Evolutionary conservation across 2,113 vertebrate genomes (phyloP).

Genomic region (Cynopterus brachyotis): DNA sequence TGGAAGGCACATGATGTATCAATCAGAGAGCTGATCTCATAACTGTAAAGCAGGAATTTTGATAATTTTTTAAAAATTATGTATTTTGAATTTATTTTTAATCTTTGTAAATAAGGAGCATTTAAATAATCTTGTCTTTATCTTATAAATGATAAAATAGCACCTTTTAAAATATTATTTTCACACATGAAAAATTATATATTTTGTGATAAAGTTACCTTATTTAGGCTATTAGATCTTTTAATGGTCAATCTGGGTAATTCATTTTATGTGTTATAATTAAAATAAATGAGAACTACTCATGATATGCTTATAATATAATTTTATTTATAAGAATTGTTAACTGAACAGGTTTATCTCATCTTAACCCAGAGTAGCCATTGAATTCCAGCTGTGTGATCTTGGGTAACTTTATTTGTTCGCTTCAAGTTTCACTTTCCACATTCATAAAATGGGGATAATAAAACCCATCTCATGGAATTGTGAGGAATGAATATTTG

Average conservation of each 20-base stretch:
- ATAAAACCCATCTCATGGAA: neutral
- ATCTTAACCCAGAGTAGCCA: neutral
- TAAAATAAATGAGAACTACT: neutral
- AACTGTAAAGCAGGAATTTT: neutral
- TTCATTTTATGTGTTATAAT: neutral
- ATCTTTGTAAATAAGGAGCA: neutral
- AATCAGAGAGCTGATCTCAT: neutral
- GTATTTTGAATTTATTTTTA: neutral
- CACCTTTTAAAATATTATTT: neutral
- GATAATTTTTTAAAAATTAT: neutral
- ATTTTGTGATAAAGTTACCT: constrained; percentile 5
- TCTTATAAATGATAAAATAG: neutral
- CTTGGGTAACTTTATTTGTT: neutral
- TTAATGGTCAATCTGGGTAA: neutral
- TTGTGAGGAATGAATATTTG: neutral
- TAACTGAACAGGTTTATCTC: neutral
- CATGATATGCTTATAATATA: neutral
- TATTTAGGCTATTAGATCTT: neutral
- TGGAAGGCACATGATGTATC: neutral
- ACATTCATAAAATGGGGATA: neutral
- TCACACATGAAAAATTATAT: neutral
- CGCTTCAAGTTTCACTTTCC: neutral
- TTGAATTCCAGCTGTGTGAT: neutral
- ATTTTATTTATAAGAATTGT: constrained; percentile 40
- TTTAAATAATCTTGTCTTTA: constrained; percentile 1